Conservation (phyloP, 2,113 vertebrate species). For the Candoia aspera region DNA sequence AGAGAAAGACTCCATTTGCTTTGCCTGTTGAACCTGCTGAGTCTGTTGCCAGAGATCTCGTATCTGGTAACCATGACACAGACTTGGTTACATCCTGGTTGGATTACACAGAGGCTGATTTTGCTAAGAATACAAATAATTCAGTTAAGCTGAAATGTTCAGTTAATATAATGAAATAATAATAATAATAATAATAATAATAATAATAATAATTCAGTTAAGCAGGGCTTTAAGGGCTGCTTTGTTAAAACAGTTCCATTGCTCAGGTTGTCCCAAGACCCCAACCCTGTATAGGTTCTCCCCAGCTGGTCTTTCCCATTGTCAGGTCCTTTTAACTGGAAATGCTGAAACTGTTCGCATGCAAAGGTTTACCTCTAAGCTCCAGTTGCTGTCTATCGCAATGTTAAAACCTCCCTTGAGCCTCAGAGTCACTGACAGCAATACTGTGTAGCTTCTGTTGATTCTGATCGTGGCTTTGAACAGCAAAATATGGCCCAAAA, state of each 20-base stretch:
- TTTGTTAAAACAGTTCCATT: background rate
- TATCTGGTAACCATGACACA: too few species aligned
- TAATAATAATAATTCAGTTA: too few species aligned
- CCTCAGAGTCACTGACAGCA: background rate
- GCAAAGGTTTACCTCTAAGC: background rate
- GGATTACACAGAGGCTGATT: background rate
- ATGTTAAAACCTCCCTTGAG: too few species aligned
- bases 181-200: too few species aligned
- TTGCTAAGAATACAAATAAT: background rate
- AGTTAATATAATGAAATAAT: too few species aligned
- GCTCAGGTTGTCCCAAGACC: background rate
- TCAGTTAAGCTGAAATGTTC: too few species aligned
- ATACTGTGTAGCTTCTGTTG: background rate
- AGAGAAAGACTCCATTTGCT: too few species aligned
- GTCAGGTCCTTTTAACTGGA: background rate
- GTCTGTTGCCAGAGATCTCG: too few species aligned
- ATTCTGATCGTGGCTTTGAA: background rate
- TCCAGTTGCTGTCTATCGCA: background rate
- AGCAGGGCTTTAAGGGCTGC: background rate
- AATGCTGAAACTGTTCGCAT: background rate
- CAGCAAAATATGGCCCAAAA: background rate
- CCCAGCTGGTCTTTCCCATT: background rate
- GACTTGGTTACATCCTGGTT: too few species aligned
- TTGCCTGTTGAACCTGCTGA: too few species aligned
- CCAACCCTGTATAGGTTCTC: background rate